Base-by-base conservation (phyloP, 2,888 invertebrate genomes). In the Leucoptera coffeella region DNA sequence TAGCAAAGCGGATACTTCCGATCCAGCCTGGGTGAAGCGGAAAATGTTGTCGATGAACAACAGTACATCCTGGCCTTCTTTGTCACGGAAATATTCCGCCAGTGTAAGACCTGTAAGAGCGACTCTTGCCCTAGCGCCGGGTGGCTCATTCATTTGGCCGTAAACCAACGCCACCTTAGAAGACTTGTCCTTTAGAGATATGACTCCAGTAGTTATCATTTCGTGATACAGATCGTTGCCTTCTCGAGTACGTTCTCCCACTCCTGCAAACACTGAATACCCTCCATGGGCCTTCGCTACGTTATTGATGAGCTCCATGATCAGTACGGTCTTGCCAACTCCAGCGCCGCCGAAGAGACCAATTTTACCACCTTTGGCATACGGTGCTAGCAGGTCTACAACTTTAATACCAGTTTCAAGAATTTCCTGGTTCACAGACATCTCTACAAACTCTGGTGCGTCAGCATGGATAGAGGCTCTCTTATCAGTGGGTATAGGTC, bases 141-240 rank as follows among this genome's bases (percentile, higher is more conserved):
- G 94, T 22, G 94, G 94, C 69, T 95, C 94, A 55, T 95, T 94
- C 94, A 94, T 94, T 73, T 94, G 94, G 24, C 94, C 94, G 45
- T 92, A 95, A 36, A 94, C 93, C 30, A 94, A 78, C 0, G 92
- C 83, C 50, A 91, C 91, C 71, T 95, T 95, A 5, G 93, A 94
- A 15, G 82, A 81, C 51, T 88, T 85, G 51, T 90, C 90, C 43
- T 84, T 88, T 8, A 94, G 72, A 15, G 89, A 89, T 51, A 94
- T 93, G 38, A 94, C 94, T 45, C 90, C 90, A 28, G 84, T 81
- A 56, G 92, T 92, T 60, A 93, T 94, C 94, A 95, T 95, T 72
- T 95, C 94, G 57, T 90, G 85, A 60, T 94, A 95, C 41, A 95
- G 75, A 73, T 95, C 94, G 53, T 95, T 95, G 29, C 93, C 94